These are phyloP conservation scores for Anguilla obscura DNA, from an alignment of 2,797 vertebrate species.

Conservation along the genomic window DNA sequence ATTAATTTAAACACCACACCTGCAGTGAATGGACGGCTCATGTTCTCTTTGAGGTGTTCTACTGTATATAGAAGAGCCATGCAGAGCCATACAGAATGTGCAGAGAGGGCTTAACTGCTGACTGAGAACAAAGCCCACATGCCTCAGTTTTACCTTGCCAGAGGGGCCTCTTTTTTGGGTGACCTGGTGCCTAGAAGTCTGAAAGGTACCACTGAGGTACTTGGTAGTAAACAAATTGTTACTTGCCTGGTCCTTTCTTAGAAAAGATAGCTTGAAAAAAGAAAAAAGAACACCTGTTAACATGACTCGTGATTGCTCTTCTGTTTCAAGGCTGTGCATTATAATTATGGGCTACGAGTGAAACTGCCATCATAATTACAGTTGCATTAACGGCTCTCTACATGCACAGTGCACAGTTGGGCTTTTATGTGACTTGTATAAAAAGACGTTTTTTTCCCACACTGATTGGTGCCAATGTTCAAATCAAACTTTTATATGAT, in stretches of 20 bases:
- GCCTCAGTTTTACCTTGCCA: conserved; percentile 45
- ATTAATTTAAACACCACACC: background rate
- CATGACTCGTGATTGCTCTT: conserved; percentile 49
- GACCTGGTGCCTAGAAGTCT: conserved; percentile 59
- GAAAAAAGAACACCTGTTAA: conserved; percentile 45
- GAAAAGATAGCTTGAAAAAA: conserved; percentile 1
- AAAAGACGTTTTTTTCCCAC: background rate
- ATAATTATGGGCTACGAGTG: conserved; percentile 40
- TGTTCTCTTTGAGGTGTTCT: background rate
- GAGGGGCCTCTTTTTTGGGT: conserved; percentile 38
- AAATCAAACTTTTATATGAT: background rate
- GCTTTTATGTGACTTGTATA: background rate
- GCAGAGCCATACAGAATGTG: background rate
- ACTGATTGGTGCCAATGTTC: background rate
- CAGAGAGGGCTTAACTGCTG: background rate
- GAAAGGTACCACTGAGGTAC: conserved; percentile 48
- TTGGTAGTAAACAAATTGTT: conserved; percentile 55
- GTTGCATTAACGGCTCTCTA: background rate
- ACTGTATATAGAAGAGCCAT: background rate
- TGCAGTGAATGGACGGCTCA: background rate
- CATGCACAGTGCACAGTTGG: background rate
- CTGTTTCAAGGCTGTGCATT: conserved; percentile 51
- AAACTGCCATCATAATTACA: conserved; percentile 54
- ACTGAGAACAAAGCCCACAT: background rate
- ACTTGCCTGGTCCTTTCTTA: conserved; percentile 36